Conservation (phyloP, 2,797 vertebrate genomes). For the Rhadinocentrus ornatus region DNA sequence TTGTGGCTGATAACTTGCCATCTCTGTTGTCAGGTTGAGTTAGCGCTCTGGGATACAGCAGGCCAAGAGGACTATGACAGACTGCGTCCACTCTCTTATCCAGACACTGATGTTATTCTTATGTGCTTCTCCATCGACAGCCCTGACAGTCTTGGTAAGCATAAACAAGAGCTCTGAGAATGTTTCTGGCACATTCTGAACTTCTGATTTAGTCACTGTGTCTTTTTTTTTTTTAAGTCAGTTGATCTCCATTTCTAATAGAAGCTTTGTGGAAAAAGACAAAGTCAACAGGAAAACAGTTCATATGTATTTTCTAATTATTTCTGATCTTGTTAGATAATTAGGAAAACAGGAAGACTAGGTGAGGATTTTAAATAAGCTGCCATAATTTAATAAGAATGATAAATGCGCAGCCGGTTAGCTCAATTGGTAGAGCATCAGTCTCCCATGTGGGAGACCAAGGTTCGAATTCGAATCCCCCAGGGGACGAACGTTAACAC, state of each 20-base stretch:
- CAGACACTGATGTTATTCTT: constrained; percentile 91
- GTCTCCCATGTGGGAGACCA: too few relatives aligned
- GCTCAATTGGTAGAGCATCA: too few relatives aligned
- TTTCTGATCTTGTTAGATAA: background rate
- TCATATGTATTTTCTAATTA: background rate
- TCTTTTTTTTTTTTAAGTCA: background rate
- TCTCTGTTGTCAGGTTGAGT: constrained; percentile 82
- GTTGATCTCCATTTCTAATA: background rate
- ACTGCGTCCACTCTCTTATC: constrained; percentile 88
- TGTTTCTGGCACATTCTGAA: background rate
- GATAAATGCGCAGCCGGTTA: too few relatives aligned
- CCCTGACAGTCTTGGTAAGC: constrained; percentile 89
- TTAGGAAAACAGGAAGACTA: background rate
- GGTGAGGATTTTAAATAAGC: background rate
- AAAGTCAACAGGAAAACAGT: background rate
- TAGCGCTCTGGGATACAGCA: constrained; percentile 91
- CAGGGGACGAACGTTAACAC: too few relatives aligned
- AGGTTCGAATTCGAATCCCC: too few relatives aligned
- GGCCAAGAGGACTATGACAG: constrained; percentile 91
- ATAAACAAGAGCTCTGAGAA: background rate
- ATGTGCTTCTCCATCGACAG: constrained; percentile 93
- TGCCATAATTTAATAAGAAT: background rate
- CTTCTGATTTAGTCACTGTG: background rate
- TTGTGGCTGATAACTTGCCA: background rate
- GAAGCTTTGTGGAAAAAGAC: background rate